Base-by-base conservation (phyloP, 2,888 invertebrate genomes). In the Julus scandinavius region DNA sequence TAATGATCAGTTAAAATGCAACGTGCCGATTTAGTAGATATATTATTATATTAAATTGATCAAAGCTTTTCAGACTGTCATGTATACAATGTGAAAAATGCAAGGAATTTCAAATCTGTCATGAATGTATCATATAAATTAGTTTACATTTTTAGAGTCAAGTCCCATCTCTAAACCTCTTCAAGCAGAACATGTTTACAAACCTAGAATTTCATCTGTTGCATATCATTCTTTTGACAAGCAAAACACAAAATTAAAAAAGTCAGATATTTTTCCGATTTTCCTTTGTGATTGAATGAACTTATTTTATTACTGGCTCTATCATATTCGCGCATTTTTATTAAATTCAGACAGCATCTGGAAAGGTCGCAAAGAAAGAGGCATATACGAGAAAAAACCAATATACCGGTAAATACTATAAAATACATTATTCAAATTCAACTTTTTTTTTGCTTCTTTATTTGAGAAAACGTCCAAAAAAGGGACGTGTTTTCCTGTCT, bases 401-500 rank as follows among this genome's bases (percentile, higher is more conserved):
- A 80, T 80, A 80, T 80, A 80, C 38, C 38, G 38, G 50, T 85
- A 85, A 85, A 85, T 40, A 85, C 45, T 45, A 45, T 40, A 50
- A 85, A 85, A 85, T 45, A 85, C 45, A 40, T 85, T 85, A 85
- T 85, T 85, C 85, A 85, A 45, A 85, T 85, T 85, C 45, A 2
- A n/a, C 3, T 20, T 85, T 80, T 80, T 80, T 38, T 29, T 38
- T 29, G n/a, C n/a, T n/a, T n/a, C n/a, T 80, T 15, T 29, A 80
- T 80, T 80, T 38, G 38, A 80, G 38, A 80, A 72, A 11, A 4
- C 72, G 72, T 63, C n/a, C 63, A 4, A 63, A 63, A 63, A 63
- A 20, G n/a, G 63, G n/a, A 63, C 63, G 63, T 72, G 29, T 72
- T 29, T 72, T 29, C 72, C 72, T 72, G 72, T 72, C 72, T 20